These are phyloP conservation scores for Phorcus lineatus DNA, from an alignment of 2,888 invertebrate species.

Conservation along the genomic window DNA sequence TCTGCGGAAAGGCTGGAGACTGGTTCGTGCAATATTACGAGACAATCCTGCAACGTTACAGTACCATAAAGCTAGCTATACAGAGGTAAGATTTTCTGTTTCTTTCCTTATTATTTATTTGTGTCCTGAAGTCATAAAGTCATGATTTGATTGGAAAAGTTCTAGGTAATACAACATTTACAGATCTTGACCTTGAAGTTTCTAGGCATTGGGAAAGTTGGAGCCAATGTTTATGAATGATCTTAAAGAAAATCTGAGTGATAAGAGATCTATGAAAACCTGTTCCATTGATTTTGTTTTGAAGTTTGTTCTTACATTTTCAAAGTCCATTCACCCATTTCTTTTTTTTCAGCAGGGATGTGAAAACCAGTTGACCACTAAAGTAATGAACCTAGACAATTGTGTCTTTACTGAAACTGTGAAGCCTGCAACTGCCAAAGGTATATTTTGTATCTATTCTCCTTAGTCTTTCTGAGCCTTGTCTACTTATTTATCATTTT, in stretches of 20 bases:
- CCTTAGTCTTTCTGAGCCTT: too few species aligned
- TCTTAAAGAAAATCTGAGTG: too few species aligned
- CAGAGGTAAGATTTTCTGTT: conserved; percentile 38
- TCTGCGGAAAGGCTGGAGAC: conserved; percentile 63
- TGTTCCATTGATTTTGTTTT: too few species aligned
- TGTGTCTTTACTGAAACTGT: conserved; percentile 44
- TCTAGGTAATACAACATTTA: too few species aligned
- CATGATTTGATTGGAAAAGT: too few species aligned
- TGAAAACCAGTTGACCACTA: conserved; percentile 40
- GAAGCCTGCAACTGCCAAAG: conserved; percentile 42
- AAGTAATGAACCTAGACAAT: conserved; percentile 36
- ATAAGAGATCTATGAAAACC: too few species aligned
- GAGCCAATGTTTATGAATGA: too few species aligned
- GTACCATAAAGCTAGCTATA: conserved; percentile 54
- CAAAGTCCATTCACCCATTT: neutral
- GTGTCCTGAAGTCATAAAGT: too few species aligned
- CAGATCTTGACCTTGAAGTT: too few species aligned
- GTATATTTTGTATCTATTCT: conserved; percentile 21
- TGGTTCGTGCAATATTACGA: conserved; percentile 57
- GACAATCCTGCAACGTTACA: conserved; percentile 62
- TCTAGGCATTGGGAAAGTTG: too few species aligned
- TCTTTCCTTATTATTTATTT: neutral
- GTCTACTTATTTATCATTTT: too few species aligned
- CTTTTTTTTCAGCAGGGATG: conserved; percentile 25
- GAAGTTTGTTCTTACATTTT: neutral